A percentile compares a stretch with the other conserved stretches of the same genome.
These are phyloP conservation scores for Panopea generosa DNA, from an alignment of 2,888 invertebrate genomes.

Conservation along the genomic window DNA sequence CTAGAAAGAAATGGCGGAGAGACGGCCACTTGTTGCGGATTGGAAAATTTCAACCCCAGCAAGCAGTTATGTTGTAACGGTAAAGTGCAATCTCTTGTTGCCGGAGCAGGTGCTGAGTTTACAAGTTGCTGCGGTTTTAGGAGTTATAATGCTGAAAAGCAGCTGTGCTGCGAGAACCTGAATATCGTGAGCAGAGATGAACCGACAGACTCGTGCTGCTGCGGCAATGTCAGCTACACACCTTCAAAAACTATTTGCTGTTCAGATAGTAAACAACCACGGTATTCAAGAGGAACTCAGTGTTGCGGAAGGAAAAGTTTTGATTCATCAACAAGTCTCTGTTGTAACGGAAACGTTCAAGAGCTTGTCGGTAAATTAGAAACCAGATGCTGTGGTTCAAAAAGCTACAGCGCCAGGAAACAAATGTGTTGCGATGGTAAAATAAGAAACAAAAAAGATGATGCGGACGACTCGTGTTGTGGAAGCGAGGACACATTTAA, in stretches of 20 bases:
- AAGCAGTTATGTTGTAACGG: conserved; percentile 47
- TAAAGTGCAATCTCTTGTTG: conserved; percentile 24
- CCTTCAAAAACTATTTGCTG: conserved; percentile 46
- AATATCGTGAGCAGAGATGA: conserved; percentile 32
- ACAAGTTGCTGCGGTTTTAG: conserved; percentile 42
- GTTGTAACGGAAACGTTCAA: conserved; percentile 48
- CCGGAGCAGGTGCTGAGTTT: not conserved
- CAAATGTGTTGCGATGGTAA: conserved; percentile 37
- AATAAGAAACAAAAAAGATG: conserved; percentile 26
- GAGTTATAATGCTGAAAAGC: conserved; percentile 38
- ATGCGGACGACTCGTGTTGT: conserved; percentile 37
- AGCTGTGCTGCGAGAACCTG: conserved; percentile 51
- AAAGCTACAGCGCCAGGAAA: conserved; percentile 37
- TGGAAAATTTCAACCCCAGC: conserved; percentile 38
- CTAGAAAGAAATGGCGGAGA: conserved; percentile 42
- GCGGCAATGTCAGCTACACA: conserved; percentile 44
- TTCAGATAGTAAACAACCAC: conserved; percentile 29
- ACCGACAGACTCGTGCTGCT: conserved; percentile 45
- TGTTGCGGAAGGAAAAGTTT: conserved; percentile 55
- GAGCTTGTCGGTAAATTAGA: conserved; percentile 32
- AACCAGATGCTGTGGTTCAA: conserved; percentile 47
- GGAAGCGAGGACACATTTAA: conserved; percentile 45
- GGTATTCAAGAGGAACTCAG: conserved; percentile 41
- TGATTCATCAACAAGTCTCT: conserved; percentile 47
- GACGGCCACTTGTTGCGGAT: conserved; percentile 41